Conservation (phyloP, 2,888 invertebrate species). For the Entomobrya proxima region DNA sequence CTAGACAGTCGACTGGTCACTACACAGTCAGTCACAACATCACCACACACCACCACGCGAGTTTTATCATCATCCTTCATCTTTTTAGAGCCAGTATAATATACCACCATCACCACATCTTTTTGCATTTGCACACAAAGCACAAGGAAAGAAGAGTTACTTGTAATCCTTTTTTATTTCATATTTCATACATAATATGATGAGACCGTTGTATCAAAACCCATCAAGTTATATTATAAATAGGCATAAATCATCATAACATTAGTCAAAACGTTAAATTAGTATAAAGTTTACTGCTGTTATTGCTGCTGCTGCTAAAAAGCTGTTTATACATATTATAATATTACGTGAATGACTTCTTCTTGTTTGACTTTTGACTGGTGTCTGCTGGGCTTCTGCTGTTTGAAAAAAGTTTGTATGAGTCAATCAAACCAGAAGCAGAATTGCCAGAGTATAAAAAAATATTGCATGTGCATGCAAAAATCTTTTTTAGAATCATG, state of each 20-base stretch:
- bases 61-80: not conserved
- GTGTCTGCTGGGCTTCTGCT: not conserved
- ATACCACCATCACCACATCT: not conserved
- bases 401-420: not conserved
- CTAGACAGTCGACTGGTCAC: constrained; percentile 61
- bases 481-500: not conserved
- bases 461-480: too few species aligned
- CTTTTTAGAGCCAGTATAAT: constrained; percentile 2
- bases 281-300: too few species aligned
- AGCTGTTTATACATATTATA: not conserved
- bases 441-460: too few species aligned
- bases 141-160: not conserved
- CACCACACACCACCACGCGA: not conserved
- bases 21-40: constrained; percentile 23
- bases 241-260: too few species aligned
- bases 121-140: not conserved
- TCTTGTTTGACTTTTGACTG: not conserved
- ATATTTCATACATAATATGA: too few species aligned
- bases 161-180: not conserved
- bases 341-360: not conserved
- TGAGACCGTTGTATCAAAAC: too few species aligned
- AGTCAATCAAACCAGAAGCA: constrained; percentile 26
- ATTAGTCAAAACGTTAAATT: too few species aligned
- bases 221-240: too few species aligned
- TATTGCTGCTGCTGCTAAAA: not conserved